Conservation (phyloP, 2,888 invertebrate genomes). For the Agrochola lota region DNA sequence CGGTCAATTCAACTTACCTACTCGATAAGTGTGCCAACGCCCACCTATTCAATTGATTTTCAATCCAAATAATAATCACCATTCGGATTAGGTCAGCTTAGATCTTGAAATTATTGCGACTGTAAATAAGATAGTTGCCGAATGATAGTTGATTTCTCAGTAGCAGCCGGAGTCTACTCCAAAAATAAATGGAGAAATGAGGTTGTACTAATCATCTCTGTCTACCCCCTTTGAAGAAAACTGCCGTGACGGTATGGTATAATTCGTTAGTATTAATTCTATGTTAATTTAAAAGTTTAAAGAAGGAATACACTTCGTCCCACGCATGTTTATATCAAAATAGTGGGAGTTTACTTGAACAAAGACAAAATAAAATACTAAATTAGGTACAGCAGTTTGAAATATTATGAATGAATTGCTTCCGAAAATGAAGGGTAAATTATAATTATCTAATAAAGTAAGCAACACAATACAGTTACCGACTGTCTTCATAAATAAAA, state of each 20-base stretch:
- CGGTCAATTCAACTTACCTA: constrained; percentile 22
- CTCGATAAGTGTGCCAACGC: constrained; percentile 19
- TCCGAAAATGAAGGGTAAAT: background rate
- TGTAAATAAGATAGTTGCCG: background rate
- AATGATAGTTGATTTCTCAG: background rate
- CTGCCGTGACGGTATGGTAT: background rate
- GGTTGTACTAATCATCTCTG: too few species aligned
- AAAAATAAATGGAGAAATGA: too few species aligned
- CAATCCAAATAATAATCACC: constrained; percentile 5
- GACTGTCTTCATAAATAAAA: constrained; percentile 32
- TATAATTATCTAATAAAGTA: constrained; percentile 24
- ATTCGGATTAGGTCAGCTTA: background rate
- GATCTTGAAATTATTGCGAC: background rate
- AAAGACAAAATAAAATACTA: background rate
- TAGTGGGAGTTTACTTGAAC: background rate
- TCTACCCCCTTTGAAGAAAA: background rate
- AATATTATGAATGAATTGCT: background rate
- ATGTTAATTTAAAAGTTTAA: background rate
- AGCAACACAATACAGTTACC: background rate
- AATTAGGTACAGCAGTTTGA: background rate
- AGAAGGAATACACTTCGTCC: background rate
- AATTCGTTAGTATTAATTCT: background rate
- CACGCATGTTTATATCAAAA: background rate
- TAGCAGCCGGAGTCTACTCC: background rate
- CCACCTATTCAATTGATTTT: constrained; percentile 17